Percentiles rank a stretch among this genome's conserved stretches.
Evolutionary conservation across 2,113 vertebrate species (phyloP).

Genomic region (Caranx melampygus): DNA sequence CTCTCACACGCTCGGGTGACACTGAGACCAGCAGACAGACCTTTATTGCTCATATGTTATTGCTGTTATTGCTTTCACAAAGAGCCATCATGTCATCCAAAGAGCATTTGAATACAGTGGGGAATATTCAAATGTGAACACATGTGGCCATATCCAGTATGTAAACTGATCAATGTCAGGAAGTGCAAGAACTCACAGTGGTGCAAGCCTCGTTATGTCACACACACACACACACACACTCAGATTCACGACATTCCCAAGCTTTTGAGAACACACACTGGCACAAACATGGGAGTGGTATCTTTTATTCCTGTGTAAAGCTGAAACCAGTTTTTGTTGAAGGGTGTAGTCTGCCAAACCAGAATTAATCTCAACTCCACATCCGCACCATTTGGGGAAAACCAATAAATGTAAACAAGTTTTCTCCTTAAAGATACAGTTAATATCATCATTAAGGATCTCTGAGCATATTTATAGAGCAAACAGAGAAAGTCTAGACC

Average conservation of each 20-base stretch:
- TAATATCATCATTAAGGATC: background rate
- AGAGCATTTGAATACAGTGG: slow-evolving; percentile 8
- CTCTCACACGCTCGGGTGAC: slow-evolving; percentile 14
- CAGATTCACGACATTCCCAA: background rate
- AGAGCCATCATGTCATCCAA: slow-evolving; percentile 33
- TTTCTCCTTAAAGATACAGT: background rate
- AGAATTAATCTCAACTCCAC: background rate
- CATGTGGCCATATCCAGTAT: slow-evolving; percentile 54
- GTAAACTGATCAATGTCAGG: slow-evolving; percentile 13
- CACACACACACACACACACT: background rate
- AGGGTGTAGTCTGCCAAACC: background rate
- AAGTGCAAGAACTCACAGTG: background rate
- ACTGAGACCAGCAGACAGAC: slow-evolving; percentile 21
- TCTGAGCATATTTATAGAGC: too few species aligned
- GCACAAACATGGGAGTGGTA: slow-evolving; percentile 1
- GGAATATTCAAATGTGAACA: slow-evolving; percentile 46
- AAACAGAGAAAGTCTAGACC: too few species aligned
- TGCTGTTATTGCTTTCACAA: slow-evolving; percentile 18
- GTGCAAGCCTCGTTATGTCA: slow-evolving; percentile 14
- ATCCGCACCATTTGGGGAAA: background rate
- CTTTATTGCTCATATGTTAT: slow-evolving; percentile 33
- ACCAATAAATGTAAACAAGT: background rate
- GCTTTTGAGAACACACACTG: background rate
- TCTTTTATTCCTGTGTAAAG: slow-evolving; percentile 37
- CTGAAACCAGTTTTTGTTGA: slow-evolving; percentile 16